Evolutionary conservation across 92 coral and sea anemone genomes (phyloP).

Genomic region (Epizoanthus ramosus): DNA sequence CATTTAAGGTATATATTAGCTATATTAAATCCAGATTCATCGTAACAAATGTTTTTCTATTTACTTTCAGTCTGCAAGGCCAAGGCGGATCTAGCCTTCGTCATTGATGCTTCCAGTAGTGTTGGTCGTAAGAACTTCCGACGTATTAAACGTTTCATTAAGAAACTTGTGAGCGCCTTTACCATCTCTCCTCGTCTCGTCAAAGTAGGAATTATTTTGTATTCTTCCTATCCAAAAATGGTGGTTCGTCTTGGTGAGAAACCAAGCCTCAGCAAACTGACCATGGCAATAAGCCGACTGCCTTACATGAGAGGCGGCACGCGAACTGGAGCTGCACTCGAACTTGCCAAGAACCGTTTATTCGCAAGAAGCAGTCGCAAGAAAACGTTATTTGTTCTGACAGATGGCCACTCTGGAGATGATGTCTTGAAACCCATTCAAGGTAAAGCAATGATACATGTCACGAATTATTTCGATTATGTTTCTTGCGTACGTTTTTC

Average conservation of each 20-base stretch:
- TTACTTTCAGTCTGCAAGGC: constrained; percentile 64
- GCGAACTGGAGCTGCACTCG: constrained; percentile 67
- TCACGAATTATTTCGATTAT: no score
- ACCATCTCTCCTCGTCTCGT: constrained; percentile 56
- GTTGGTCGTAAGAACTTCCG: constrained; percentile 52
- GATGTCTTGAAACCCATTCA: constrained; percentile 62
- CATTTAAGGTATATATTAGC: no score
- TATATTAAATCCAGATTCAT: no score
- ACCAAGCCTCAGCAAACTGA: constrained; percentile 49
- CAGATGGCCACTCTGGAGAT: constrained; percentile 61
- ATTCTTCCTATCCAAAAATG: constrained; percentile 55
- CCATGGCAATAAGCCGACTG: constrained; percentile 48
- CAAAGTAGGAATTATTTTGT: constrained; percentile 59
- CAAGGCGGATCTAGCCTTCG: constrained; percentile 75
- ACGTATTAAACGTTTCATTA: constrained; percentile 57
- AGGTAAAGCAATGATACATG: not conserved
- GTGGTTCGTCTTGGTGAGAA: constrained; percentile 61
- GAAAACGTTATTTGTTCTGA: constrained; percentile 53
- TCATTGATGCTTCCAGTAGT: constrained; percentile 74
- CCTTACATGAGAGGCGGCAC: constrained; percentile 61
- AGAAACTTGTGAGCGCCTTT: constrained; percentile 55
- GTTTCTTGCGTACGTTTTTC: not conserved
- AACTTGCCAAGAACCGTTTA: constrained; percentile 40
- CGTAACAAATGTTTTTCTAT: not conserved
- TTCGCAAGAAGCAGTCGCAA: constrained; percentile 62